Evolutionary conservation across 2,113 vertebrate species (phyloP).

Genomic region (Jacana jacana): DNA sequence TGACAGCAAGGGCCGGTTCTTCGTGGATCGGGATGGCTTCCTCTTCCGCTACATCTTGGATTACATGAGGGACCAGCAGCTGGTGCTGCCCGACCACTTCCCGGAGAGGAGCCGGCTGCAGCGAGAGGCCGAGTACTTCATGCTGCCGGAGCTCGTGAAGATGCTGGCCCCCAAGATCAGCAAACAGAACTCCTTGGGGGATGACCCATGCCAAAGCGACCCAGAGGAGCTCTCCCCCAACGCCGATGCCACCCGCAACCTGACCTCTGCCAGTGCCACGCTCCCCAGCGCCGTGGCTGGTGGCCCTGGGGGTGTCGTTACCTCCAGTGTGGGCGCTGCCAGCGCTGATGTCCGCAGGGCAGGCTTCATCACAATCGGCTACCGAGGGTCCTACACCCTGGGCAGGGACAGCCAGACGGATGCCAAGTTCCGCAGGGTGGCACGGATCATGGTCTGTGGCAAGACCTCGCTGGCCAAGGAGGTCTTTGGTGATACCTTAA

Average conservation of each 20-base stretch:
- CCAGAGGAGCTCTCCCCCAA: slow-evolving; percentile 85
- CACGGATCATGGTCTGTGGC: slow-evolving; percentile 92
- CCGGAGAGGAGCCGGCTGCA: slow-evolving; percentile 87
- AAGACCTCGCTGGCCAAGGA: slow-evolving; percentile 93
- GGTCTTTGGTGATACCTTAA: slow-evolving; percentile 94
- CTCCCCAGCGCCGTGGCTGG: slow-evolving; percentile 51
- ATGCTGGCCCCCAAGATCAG: slow-evolving; percentile 84
- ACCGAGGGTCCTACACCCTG: slow-evolving; percentile 90
- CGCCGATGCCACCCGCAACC: slow-evolving; percentile 66
- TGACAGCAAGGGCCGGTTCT: slow-evolving; percentile 93
- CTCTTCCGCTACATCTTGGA: slow-evolving; percentile 95
- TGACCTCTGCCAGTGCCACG: slow-evolving; percentile 56
- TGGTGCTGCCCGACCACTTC: slow-evolving; percentile 93
- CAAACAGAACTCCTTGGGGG: slow-evolving; percentile 88
- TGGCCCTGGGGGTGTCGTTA: neutral
- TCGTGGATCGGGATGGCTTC: slow-evolving; percentile 92
- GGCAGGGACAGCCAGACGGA: slow-evolving; percentile 92
- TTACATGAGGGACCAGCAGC: slow-evolving; percentile 90
- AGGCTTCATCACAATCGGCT: slow-evolving; percentile 93
- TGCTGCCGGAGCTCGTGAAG: slow-evolving; percentile 87
- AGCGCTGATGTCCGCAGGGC: slow-evolving; percentile 76
- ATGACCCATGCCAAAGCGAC: slow-evolving; percentile 87
- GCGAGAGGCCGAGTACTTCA: slow-evolving; percentile 92
- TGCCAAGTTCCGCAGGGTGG: slow-evolving; percentile 91
- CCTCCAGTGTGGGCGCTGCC: rapidly evolving